Percentiles rank a stretch among this genome's conserved stretches.
These are phyloP conservation scores for Onychostoma macrolepis DNA, from an alignment of 2,113 vertebrate species.

Conservation along the genomic window DNA sequence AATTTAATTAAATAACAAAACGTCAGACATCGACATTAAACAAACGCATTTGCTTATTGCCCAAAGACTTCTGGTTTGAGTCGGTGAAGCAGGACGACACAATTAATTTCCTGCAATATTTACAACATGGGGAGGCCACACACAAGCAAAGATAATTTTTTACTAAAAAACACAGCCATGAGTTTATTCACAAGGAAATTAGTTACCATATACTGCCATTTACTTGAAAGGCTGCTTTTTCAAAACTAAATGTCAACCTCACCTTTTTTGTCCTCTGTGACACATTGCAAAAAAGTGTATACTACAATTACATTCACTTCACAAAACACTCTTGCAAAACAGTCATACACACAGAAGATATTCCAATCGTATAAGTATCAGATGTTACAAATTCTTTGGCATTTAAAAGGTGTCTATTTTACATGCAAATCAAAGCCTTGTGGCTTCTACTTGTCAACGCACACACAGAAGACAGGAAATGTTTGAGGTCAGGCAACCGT, in stretches of 20 bases:
- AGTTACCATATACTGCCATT: neutral
- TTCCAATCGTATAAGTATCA: neutral
- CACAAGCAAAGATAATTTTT: slow-evolving; percentile 41
- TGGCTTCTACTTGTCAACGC: slow-evolving; percentile 11
- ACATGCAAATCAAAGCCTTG: neutral
- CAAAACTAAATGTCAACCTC: neutral
- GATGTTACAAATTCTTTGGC: neutral
- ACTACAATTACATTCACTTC: neutral
- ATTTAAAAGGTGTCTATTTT: slow-evolving; percentile 6
- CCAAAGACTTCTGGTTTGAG: slow-evolving; percentile 44
- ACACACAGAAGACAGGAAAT: slow-evolving; percentile 42
- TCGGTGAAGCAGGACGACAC: slow-evolving; percentile 4
- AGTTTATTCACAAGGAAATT: slow-evolving; percentile 14
- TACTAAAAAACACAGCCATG: slow-evolving; percentile 30
- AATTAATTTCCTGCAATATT: slow-evolving; percentile 55
- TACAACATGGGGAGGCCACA: slow-evolving; percentile 50
- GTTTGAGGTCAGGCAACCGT: slow-evolving; percentile 42
- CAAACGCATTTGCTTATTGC: slow-evolving; percentile 25
- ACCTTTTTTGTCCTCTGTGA: neutral
- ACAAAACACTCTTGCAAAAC: neutral
- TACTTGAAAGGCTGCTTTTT: slow-evolving; percentile 10
- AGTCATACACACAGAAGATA: neutral
- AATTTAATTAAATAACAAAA: slow-evolving; percentile 51
- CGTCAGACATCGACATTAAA: slow-evolving; percentile 41
- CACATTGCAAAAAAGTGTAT: neutral